Conservation (phyloP, 2,113 vertebrate genomes). For the Circaetus cinerascens region DNA sequence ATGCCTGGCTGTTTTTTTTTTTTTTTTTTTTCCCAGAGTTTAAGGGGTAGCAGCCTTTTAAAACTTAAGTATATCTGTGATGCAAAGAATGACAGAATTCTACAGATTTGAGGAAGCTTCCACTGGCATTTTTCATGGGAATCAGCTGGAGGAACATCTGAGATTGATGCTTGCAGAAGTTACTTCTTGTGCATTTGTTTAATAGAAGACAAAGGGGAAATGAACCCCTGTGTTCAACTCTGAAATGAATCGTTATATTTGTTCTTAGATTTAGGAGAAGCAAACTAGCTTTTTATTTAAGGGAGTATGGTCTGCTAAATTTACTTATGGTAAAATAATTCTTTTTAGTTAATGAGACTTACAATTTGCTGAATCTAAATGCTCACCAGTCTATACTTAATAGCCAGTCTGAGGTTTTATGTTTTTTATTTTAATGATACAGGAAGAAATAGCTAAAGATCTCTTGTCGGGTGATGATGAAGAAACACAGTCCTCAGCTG, state of each 20-base stretch:
- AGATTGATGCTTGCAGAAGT: neutral
- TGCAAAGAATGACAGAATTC: neutral
- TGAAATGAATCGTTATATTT: neutral
- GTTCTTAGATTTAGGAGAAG: neutral
- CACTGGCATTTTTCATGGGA: neutral
- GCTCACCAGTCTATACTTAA: neutral
- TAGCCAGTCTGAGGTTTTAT: neutral
- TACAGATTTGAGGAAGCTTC: neutral
- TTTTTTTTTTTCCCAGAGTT: neutral
- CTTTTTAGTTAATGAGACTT: neutral
- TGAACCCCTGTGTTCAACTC: neutral
- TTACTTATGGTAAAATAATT: neutral
- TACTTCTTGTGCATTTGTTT: neutral
- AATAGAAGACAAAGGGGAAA: neutral
- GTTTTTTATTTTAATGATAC: neutral
- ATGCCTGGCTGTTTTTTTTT: neutral
- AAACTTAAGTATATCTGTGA: neutral
- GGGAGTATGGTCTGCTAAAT: neutral
- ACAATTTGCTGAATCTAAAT: neutral
- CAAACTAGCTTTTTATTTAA: neutral
- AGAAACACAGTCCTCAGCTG: constrained; percentile 97
- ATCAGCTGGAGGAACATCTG: neutral
- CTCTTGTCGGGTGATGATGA: constrained; percentile 97
- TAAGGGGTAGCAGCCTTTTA: neutral
- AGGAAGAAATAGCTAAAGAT: constrained; percentile 99